Evolutionary conservation across 1,140 invertebrate species (phyloP).

Genomic region (Drosophila pseudoobscura): DNA sequence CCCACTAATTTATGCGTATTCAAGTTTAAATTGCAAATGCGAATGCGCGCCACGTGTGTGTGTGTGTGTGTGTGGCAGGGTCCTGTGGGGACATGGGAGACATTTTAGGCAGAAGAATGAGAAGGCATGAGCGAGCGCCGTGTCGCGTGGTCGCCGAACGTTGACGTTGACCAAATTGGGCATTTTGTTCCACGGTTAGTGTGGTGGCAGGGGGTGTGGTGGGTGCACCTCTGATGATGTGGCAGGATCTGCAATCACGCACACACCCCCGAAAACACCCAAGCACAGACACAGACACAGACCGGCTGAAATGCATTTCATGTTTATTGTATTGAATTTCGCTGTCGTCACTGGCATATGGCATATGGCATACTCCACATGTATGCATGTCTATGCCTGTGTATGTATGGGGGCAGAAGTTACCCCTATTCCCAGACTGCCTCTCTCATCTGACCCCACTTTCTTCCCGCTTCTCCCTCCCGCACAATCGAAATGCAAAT

Average conservation of each 20-base stretch:
- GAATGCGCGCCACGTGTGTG: constrained; percentile 64
- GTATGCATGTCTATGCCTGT: no score
- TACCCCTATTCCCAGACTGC: no score
- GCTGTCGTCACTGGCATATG: constrained; percentile 42
- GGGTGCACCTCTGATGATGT: background rate
- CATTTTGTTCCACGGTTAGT: constrained; percentile 54
- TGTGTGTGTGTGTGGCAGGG: background rate
- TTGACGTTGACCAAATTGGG: constrained; percentile 65
- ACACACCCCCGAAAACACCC: constrained; percentile 2
- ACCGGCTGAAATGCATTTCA: constrained; percentile 53
- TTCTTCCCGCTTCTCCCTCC: background rate
- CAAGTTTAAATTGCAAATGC: constrained; percentile 79
- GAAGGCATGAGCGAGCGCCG: no score
- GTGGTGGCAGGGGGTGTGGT: constrained; percentile 14
- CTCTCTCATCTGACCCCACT: no score
- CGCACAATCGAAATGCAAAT: constrained; percentile 58
- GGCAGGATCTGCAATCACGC: constrained; percentile 55
- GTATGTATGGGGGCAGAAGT: no score
- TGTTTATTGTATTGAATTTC: constrained; percentile 74
- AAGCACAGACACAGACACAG: constrained; percentile 11
- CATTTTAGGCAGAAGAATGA: no score
- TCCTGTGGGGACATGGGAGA: background rate
- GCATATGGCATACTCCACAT: no score
- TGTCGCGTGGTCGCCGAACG: background rate
- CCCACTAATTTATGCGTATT: constrained; percentile 79